phyloP scores from a whole-genome alignment of 2,888 invertebrate genomes.

The Eilema caniola region DNA sequence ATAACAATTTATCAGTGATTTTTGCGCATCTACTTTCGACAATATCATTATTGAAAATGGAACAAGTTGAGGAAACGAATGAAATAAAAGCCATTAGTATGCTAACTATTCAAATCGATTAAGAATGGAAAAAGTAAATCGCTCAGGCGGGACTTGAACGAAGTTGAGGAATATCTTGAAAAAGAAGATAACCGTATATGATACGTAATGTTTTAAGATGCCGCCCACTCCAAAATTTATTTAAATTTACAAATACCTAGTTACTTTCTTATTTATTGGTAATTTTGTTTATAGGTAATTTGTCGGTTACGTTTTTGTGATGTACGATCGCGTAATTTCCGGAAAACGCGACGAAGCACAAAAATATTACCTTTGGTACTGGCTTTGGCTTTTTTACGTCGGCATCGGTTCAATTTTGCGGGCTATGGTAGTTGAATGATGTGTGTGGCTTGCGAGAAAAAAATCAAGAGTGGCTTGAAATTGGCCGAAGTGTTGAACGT shows the following conservation, averaged over 20 bases:
- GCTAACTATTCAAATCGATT: no score
- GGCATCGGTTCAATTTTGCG: constrained; percentile 55
- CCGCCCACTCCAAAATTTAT: neutral
- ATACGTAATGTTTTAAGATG: neutral
- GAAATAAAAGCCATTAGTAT: no score
- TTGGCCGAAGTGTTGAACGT: constrained; percentile 33
- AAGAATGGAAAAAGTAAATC: no score
- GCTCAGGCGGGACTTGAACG: no score
- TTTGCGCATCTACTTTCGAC: neutral
- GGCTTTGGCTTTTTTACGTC: constrained; percentile 35
- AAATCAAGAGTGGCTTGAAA: constrained; percentile 44
- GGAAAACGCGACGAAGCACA: constrained; percentile 46
- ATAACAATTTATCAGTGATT: neutral
- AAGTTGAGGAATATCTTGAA: no score
- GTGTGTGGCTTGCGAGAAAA: constrained; percentile 55
- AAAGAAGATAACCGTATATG: no score
- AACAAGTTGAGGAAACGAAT: no score
- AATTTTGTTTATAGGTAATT: neutral
- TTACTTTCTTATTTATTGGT: neutral
- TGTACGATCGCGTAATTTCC: constrained; percentile 48
- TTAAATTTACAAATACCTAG: neutral
- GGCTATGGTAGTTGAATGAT: constrained; percentile 55
- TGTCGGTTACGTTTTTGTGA: constrained; percentile 37
- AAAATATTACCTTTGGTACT: constrained; percentile 54
- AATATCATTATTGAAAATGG: neutral